Conservation (phyloP, 2,797 vertebrate species). For the Coregonus sp. region DNA sequence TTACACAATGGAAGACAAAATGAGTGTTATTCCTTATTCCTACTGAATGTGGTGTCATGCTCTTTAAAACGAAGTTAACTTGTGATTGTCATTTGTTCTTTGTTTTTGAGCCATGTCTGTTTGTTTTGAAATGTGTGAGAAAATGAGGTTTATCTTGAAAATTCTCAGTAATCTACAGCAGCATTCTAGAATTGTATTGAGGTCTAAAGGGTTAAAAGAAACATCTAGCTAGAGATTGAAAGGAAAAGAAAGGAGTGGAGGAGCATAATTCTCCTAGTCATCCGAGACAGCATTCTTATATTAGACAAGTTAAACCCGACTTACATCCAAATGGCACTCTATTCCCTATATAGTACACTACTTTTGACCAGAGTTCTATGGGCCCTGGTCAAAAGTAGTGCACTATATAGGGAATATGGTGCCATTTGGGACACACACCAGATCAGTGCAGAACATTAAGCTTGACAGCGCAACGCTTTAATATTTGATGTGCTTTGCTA, state of each 20-base stretch:
- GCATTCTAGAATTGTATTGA: too few species aligned
- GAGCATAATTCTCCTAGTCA: constrained; percentile 62
- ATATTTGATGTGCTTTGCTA: constrained; percentile 73
- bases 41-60: too few species aligned
- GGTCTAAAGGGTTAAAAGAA: constrained; percentile 28
- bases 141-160: too few species aligned
- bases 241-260: constrained; percentile 8
- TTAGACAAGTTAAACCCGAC: constrained; percentile 51
- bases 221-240: too few species aligned
- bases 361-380: not conserved
- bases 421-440: constrained; percentile 18
- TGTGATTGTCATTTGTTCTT: too few species aligned
- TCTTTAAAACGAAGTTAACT: too few species aligned
- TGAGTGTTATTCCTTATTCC: too few species aligned
- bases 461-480: constrained; percentile 67
- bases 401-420: not conserved
- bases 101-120: too few species aligned
- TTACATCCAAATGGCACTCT: not conserved
- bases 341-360: not conserved
- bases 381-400: not conserved
- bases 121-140: too few species aligned
- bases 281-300: constrained; percentile 67
- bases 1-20: too few species aligned
- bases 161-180: too few species aligned
- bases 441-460: constrained; percentile 75